These are phyloP conservation scores for Portunus trituberculatus DNA, from an alignment of 1,140 invertebrate species.

Conservation along the genomic window DNA sequence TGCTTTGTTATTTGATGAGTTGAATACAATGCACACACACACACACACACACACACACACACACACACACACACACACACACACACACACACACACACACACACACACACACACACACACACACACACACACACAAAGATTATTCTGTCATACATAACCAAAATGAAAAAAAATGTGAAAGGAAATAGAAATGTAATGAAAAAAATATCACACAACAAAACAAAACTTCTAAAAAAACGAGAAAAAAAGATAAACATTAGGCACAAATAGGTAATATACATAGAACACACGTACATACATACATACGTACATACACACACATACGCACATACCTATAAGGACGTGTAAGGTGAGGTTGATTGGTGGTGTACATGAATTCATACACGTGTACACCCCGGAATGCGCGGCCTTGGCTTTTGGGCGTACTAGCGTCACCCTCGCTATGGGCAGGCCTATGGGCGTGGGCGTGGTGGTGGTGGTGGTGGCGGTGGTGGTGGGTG, in stretches of 20 bases:
- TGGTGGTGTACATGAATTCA: conserved; percentile 57
- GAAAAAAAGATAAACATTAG: not conserved
- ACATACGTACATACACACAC: not conserved
- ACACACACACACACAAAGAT: no score
- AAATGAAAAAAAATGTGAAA: no score
- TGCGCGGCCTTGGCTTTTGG: conserved; percentile 54
- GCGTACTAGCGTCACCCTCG: conserved; percentile 56
- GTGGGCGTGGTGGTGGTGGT: conserved; percentile 48
- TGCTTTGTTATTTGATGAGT: no score
- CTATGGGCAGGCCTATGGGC: conserved; percentile 65
- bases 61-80: no score
- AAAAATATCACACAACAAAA: not conserved
- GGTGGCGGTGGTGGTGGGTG: not conserved
- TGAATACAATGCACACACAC: not conserved
- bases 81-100: no score
- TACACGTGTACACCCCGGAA: conserved; percentile 69
- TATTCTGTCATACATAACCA: no score
- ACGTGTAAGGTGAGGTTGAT: conserved; percentile 71
- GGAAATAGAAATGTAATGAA: not conserved
- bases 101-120: no score
- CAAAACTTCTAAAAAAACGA: no score
- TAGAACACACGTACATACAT: not conserved
- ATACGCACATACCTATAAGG: conserved; percentile 50
- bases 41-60: not conserved
- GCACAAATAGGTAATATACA: no score